These are phyloP conservation scores for Rhabditoides inermis DNA, from an alignment of 2,888 invertebrate genomes.

Conservation along the genomic window DNA sequence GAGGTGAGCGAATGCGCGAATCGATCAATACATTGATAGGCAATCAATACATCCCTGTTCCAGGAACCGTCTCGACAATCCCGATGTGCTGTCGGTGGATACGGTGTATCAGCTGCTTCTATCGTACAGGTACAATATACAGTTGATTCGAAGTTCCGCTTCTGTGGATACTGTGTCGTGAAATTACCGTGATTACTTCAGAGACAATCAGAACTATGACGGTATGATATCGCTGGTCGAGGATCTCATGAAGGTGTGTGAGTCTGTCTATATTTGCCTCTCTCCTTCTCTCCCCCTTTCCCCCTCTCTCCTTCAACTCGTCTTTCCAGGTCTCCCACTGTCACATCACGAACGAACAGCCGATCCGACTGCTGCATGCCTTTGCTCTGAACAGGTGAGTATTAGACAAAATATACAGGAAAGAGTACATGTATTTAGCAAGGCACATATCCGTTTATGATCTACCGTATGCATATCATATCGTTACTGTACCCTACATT, in stretches of 20 bases:
- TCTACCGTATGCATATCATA: not conserved
- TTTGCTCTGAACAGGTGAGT: constrained; percentile 82
- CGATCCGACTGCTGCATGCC: constrained; percentile 84
- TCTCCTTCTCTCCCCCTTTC: too few species aligned
- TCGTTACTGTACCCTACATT: not conserved
- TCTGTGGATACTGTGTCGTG: too few species aligned
- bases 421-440: not conserved
- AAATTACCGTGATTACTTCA: too few species aligned
- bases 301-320: too few species aligned
- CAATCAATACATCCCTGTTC: not conserved
- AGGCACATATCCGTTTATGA: constrained; percentile 1
- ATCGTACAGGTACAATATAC: constrained; percentile 36
- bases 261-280: too few species aligned
- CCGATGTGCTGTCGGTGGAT: constrained; percentile 87
- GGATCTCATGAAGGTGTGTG: constrained; percentile 78
- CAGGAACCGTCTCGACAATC: constrained; percentile 78
- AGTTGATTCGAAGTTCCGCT: too few species aligned
- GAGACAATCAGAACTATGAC: constrained; percentile 60
- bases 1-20: constrained; percentile 57
- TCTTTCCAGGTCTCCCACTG: constrained; percentile 76
- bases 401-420: not conserved
- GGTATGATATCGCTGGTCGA: constrained; percentile 93
- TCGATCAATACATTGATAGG: too few species aligned
- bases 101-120: constrained; percentile 63
- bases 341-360: constrained; percentile 78